A percentile compares a stretch with the other conserved stretches of the same genome.
These are phyloP conservation scores for Drosophila ezoana DNA, from an alignment of 2,888 invertebrate species.

Conservation along the genomic window DNA sequence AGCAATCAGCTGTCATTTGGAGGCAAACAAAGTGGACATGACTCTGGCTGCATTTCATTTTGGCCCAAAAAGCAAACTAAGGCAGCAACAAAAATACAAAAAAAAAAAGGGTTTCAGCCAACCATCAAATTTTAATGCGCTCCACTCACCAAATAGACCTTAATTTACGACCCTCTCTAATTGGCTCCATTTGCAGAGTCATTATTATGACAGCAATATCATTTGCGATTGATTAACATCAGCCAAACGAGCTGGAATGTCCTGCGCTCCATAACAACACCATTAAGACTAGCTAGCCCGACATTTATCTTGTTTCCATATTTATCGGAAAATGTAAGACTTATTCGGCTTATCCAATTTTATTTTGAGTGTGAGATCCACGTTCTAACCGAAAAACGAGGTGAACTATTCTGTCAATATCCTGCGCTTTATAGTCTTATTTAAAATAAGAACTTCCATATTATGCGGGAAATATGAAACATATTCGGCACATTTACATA, in stretches of 20 bases:
- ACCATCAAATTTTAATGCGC: slow-evolving; percentile 49
- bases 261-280: neutral
- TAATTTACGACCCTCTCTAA: slow-evolving; percentile 36
- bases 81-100: neutral
- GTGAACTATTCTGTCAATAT: too few relatives aligned
- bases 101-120: slow-evolving; percentile 53
- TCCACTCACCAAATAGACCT: slow-evolving; percentile 42
- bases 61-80: slow-evolving; percentile 20
- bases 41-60: slow-evolving; percentile 59
- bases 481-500: too few relatives aligned
- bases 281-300: neutral
- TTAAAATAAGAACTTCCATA: too few relatives aligned
- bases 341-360: too few relatives aligned
- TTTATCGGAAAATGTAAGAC: neutral
- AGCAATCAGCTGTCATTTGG: slow-evolving; percentile 80
- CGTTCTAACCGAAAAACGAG: too few relatives aligned
- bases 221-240: slow-evolving; percentile 50
- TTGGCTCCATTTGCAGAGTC: slow-evolving; percentile 32
- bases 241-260: slow-evolving; percentile 18
- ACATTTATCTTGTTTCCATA: neutral
- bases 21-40: slow-evolving; percentile 81
- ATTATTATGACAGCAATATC: slow-evolving; percentile 50
- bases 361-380: too few relatives aligned
- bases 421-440: too few relatives aligned
- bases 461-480: too few relatives aligned